These are phyloP conservation scores for Nyctibius grandis DNA, from an alignment of 2,797 vertebrate species.

Conservation along the genomic window DNA sequence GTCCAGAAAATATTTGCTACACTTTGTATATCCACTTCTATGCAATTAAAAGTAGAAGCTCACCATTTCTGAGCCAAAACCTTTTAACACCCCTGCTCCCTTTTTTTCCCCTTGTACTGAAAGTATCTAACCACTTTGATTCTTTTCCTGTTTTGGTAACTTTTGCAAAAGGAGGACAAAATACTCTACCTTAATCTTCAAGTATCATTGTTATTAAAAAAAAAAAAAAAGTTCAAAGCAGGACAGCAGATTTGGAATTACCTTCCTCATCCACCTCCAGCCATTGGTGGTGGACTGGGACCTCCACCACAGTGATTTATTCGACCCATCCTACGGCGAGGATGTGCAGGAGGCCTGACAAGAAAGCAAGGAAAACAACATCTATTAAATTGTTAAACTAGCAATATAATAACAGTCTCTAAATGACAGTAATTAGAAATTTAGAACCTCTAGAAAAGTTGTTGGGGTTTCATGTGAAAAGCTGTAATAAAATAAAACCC, in stretches of 20 bases:
- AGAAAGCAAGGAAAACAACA: not conserved
- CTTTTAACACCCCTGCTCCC: not conserved
- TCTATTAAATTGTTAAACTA: not conserved
- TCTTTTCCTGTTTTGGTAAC: not conserved
- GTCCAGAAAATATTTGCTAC: not conserved
- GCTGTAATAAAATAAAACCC: not conserved
- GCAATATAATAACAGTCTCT: not conserved
- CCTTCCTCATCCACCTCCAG: slow-evolving; percentile 98
- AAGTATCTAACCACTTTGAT: not conserved
- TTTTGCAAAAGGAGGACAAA: not conserved
- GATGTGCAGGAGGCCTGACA: slow-evolving; percentile 87
- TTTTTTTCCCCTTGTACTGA: not conserved
- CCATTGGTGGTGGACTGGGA: slow-evolving; percentile 92
- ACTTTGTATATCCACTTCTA: not conserved
- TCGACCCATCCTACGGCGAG: slow-evolving; percentile 88
- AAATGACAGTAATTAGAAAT: not conserved
- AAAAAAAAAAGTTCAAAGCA: not conserved
- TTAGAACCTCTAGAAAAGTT: not conserved
- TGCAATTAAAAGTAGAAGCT: not conserved
- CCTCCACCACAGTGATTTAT: slow-evolving; percentile 84
- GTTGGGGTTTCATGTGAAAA: not conserved
- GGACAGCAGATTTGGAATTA: slow-evolving; percentile 55
- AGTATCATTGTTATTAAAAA: not conserved
- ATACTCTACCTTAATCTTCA: not conserved
- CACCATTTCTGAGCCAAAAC: not conserved